Evolutionary conservation across 2,888 invertebrate species (phyloP), one percentile per base, ranked within the genome.

Genomic region (Dioctria rufipes): DNA sequence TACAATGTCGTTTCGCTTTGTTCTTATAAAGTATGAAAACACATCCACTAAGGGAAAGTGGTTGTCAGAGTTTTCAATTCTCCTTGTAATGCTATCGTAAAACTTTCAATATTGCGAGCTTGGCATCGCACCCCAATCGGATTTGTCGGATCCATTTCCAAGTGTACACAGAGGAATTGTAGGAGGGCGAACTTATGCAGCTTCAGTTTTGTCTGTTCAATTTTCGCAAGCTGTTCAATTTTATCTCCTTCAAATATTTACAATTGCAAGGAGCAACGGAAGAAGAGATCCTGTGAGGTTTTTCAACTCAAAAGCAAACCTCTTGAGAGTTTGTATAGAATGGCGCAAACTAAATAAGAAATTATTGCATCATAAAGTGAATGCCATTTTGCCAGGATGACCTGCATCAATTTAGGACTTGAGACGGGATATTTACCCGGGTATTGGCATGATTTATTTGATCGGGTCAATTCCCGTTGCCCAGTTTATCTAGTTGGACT

Each of bases 301-400:
- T 54, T 54, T 54, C 54, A 54, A 54, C 54, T 54, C 11, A 54
- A 54, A n/a, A 54, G 11, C 11, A 54, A 54, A 54, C 11, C 54
- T 6, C 46, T 46, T 8, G 46, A 46, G 8, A 8, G 46, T 46
- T 46, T 6, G 5, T 46, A 8, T 6, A 46, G 5, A 46, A 46
- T 54, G 6, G 4, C 8, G 11, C 4, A n/a, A n/a, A 54, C 11
- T 54, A n/a, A 54, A 54, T 8, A n/a, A 54, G 54, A 54, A 54
- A 8, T 8, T 8, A 11, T 11, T 54, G 11, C n/a, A 4, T n/a
- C 54, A 54, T 54, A 8, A 8, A 11, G 8, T n/a, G 11, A 54
- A 11, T 11, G 1, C 54, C 25, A 25, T 25, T 25, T 25, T 25
- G 25, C 2, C 25, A 25, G 25, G 25, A 25, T 25, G 25, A 25